phyloP scores from a whole-genome alignment of 2,113 vertebrate genomes.

The Albula glossodonta region DNA sequence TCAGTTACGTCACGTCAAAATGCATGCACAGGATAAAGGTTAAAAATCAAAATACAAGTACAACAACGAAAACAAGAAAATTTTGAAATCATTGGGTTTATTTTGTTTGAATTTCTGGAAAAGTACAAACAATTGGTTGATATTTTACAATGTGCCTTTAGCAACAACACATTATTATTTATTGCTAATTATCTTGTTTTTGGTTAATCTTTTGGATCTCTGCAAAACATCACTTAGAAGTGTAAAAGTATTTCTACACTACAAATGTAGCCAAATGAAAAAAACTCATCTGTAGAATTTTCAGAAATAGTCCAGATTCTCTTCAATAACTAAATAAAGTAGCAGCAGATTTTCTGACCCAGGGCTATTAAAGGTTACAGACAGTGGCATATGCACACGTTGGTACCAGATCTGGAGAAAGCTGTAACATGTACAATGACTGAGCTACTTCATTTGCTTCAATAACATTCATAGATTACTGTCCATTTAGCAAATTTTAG shows the following conservation, averaged over 20 bases:
- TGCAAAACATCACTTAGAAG: not conserved
- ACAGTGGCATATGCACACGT: not conserved
- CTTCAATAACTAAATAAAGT: not conserved
- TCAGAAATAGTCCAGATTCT: not conserved
- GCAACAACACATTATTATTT: slow-evolving; percentile 8
- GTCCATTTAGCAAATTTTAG: too few relatives aligned
- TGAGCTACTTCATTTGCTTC: not conserved
- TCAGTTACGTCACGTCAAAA: too few relatives aligned
- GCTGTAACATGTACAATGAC: not conserved
- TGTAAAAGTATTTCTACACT: not conserved
- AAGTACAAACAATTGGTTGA: slow-evolving; percentile 28
- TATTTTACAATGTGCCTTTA: slow-evolving; percentile 33
- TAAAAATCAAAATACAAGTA: not conserved
- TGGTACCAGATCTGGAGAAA: not conserved
- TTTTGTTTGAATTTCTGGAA: slow-evolving; percentile 22
- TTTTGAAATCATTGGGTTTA: slow-evolving; percentile 28
- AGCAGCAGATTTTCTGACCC: not conserved
- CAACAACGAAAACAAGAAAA: slow-evolving; percentile 11
- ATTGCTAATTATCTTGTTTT: slow-evolving; percentile 5
- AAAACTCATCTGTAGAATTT: not conserved
- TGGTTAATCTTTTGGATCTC: not conserved
- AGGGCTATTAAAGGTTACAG: not conserved
- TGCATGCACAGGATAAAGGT: not conserved
- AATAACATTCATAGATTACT: not conserved
- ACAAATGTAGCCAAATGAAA: slow-evolving; percentile 9